Evolutionary conservation across 1,140 invertebrate species (phyloP), one percentile per base, ranked within the genome.

Genomic region (Ephestia elutella): DNA sequence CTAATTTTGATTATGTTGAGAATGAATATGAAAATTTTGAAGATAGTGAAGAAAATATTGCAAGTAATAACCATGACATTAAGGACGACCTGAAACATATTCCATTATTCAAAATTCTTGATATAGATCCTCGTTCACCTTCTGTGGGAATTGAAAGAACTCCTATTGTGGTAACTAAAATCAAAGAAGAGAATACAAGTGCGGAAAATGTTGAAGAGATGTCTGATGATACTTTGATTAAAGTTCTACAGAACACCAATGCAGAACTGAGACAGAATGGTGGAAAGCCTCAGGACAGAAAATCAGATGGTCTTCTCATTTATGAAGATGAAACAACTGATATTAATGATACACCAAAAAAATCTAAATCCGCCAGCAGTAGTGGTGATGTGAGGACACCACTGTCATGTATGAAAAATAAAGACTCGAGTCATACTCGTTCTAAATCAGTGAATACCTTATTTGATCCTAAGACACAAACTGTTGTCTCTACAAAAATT

Each of bases 1-100:
- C 89, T 50, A 87, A 89, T 73, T 89, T 90, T 79, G 89, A 90
- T 53, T 90, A 80, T 82, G 56, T 82, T 20, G 87, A 90, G 59
- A 63, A 28, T 69, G 68, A 70, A 35, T 68, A 70, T 56, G 73
- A 79, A 8, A 72, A 66, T 57, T 69, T 72, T 68, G 73, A 79
- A 68, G 75, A 76, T 21, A 73, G 57, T 64, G 68, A 75, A 69
- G 65, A 71, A 49, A 63, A 68, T 49, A 15, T 66, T 38, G 18
- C 60, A 61, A 50, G 18, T 53, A 5, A 66, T 49, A 57, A 63
- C 63, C 18, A 50, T 44, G 63, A 70, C 54, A 54, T 44, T 35
- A 61, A 63, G 49, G 32, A 53, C 60, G 65, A 81, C 53, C 62
- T 78, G 4, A 72, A 79, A 63, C 67, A 74, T 68, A 62, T 75